Evolutionary conservation across 2,113 vertebrate species (phyloP), one percentile per base, ranked within the genome.

Genomic region (Dasyprocta punctata): DNA sequence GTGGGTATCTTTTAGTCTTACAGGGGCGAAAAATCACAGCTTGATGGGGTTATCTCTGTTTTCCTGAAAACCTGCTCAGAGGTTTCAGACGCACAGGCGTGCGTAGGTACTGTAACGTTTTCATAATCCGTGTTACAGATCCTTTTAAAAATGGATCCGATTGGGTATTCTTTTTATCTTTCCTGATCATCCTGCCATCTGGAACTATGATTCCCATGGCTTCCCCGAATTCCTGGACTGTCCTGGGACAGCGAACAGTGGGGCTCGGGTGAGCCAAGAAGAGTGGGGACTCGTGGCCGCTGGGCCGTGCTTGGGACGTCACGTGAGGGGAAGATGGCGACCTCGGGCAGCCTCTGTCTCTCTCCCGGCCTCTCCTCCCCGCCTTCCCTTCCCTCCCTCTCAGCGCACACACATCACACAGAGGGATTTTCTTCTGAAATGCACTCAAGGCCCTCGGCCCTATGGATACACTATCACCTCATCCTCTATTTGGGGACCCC

Each of bases 1-100:
- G 99, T 99, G 99, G 99, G 99, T 99, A 98, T 98, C 98, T 98
- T 97, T 98, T 96, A 97, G 16, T 98, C 97, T 96, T 92, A 96
- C 98, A 98, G 97, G 96, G 97, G 98, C 87, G 75, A 97, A 97
- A 49, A 41, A 65, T 73, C 80, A 54, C 86, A 75, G 28, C 60
- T 49, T 22, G 28, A 0, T 54, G 95, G 96, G 47, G 54, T 56
- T 36, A 11, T 54, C 80, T 81, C 81, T 38, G 41, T 92, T 49
- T 89, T 38, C 6, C 75, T 73, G 65, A 81, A 87, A 75, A 47
- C 44, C 77, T 8, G 58, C 49, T 65, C 19, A 49, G 84, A 80
- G 80, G 41, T 30, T 36, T 36, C 28, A 69, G 47, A 61, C 58
- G 2, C 6, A 0, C 1, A 44, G n/a, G 63, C 1, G 1, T 24